phyloP scores from a whole-genome alignment of 2,797 vertebrate genomes.

The Tiaroga cobitis region DNA sequence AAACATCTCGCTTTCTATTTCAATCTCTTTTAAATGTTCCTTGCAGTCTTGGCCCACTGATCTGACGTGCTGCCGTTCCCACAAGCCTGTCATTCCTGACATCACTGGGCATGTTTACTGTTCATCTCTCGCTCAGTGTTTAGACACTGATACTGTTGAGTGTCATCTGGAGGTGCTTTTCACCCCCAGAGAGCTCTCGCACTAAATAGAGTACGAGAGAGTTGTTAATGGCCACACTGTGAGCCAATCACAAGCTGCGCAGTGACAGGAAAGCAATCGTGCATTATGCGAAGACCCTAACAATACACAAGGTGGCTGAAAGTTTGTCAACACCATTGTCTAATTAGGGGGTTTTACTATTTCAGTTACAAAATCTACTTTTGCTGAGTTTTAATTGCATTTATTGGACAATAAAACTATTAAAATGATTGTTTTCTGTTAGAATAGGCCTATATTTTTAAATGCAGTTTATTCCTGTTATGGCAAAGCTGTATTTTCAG shows the following conservation, averaged over 20 bases:
- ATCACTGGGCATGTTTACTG: slow-evolving; percentile 42
- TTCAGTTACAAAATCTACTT: background rate
- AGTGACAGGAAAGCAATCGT: slow-evolving; percentile 2
- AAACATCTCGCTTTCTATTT: slow-evolving; percentile 29
- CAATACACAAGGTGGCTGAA: background rate
- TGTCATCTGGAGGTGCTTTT: slow-evolving; percentile 46
- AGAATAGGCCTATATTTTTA: background rate
- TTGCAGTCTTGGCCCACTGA: slow-evolving; percentile 41
- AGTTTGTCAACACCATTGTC: background rate
- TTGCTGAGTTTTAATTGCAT: background rate
- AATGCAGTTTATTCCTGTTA: background rate
- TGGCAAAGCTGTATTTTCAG: background rate
- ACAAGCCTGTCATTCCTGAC: slow-evolving; percentile 11
- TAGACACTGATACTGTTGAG: slow-evolving; percentile 33
- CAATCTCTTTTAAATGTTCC: background rate
- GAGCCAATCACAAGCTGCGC: slow-evolving; percentile 37
- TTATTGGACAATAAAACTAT: background rate
- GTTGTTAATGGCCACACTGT: slow-evolving; percentile 37
- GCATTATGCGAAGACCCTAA: background rate
- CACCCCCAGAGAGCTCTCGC: slow-evolving; percentile 44
- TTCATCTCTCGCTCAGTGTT: slow-evolving; percentile 32
- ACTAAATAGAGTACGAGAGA: slow-evolving; percentile 39
- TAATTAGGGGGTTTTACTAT: background rate
- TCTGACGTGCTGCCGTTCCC: slow-evolving; percentile 39
- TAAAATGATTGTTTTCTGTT: background rate